Evolutionary conservation across 2,888 invertebrate genomes (phyloP).

Genomic region (Labia minor): DNA sequence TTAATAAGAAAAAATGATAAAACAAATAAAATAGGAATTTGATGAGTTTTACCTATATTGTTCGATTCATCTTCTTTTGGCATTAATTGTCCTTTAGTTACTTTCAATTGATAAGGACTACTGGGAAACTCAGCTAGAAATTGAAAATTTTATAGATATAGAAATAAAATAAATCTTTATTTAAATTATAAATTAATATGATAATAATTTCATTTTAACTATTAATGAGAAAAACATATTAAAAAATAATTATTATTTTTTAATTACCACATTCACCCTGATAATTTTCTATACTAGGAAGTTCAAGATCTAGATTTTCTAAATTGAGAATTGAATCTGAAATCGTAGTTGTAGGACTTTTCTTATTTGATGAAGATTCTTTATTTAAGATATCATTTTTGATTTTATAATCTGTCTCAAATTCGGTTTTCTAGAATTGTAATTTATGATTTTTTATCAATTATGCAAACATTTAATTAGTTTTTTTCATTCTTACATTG

Average conservation of each 20-base stretch:
- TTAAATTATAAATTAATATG: neutral
- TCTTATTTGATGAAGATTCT: too few relatives aligned
- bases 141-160: neutral
- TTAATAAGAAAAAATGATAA: neutral
- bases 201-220: neutral
- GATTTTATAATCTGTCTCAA: too few relatives aligned
- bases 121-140: slow-evolving; percentile 42
- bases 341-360: too few relatives aligned
- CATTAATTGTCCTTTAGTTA: slow-evolving; percentile 43
- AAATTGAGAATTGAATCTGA: slow-evolving; percentile 22
- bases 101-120: slow-evolving; percentile 45
- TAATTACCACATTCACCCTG: slow-evolving; percentile 24
- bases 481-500: too few relatives aligned
- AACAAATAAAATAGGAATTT: too few relatives aligned
- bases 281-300: slow-evolving; percentile 22
- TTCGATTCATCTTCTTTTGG: slow-evolving; percentile 38
- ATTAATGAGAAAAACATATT: neutral
- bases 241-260: neutral
- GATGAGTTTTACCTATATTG: slow-evolving; percentile 21
- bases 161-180: neutral
- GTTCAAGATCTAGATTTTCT: slow-evolving; percentile 23
- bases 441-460: too few relatives aligned
- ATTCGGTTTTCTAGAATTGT: too few relatives aligned
- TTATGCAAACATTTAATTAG: too few relatives aligned
- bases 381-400: too few relatives aligned